Conservation (phyloP, 2,888 invertebrate genomes). For the Heteromurus nitidus region DNA sequence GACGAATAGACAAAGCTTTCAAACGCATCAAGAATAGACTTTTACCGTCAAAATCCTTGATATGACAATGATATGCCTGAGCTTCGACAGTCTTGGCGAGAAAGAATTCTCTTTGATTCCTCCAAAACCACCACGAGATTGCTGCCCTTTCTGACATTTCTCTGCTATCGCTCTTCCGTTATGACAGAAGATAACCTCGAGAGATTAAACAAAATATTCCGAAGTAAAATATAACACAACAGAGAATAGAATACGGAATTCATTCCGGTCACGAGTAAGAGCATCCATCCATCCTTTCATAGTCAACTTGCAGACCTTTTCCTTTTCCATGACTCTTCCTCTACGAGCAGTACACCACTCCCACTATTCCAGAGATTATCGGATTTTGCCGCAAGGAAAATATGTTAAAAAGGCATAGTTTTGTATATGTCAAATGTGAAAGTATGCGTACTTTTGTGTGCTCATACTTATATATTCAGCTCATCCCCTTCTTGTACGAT, state of each 20-base stretch:
- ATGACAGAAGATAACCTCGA: neutral
- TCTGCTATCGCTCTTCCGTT: neutral
- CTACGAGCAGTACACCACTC: constrained; percentile 7
- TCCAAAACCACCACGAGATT: too few relatives aligned
- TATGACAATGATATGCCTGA: neutral
- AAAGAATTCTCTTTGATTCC: neutral
- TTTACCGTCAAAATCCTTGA: too few relatives aligned
- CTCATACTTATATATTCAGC: too few relatives aligned
- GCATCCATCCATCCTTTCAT: too few relatives aligned
- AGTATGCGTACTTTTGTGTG: neutral
- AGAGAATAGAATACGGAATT: too few relatives aligned
- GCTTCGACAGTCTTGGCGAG: too few relatives aligned
- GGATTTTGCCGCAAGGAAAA: constrained; percentile 45
- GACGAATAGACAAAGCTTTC: too few relatives aligned
- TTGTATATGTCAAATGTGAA: neutral
- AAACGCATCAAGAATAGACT: too few relatives aligned
- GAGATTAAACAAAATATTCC: neutral
- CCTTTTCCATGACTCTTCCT: neutral
- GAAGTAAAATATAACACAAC: neutral
- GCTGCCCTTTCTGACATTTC: neutral
- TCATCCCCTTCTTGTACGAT: too few relatives aligned
- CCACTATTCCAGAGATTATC: constrained; percentile 48
- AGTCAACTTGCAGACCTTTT: too few relatives aligned
- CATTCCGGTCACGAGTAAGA: too few relatives aligned
- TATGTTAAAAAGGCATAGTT: constrained; percentile 26